Evolutionary conservation across 2,113 vertebrate genomes (phyloP).

Genomic region (Dicaeum eximium): DNA sequence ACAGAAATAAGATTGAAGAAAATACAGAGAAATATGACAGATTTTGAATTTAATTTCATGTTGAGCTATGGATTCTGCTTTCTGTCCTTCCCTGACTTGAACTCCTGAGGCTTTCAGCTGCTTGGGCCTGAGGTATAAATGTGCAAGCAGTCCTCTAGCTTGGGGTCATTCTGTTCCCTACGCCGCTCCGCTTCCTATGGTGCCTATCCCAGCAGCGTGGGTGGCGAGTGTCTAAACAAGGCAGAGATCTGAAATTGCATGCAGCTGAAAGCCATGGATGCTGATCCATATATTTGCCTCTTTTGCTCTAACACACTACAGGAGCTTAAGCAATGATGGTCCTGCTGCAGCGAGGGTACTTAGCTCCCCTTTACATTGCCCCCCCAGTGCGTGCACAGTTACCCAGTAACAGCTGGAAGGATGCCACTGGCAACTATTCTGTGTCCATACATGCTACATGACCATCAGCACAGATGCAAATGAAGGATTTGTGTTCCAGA

Average conservation of each 20-base stretch:
- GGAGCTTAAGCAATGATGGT: neutral
- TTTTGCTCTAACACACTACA: neutral
- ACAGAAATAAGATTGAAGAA: neutral
- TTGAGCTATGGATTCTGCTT: neutral
- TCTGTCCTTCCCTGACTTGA: neutral
- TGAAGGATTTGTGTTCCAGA: constrained; percentile 16
- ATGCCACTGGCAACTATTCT: neutral
- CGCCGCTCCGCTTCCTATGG: neutral
- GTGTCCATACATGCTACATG: neutral
- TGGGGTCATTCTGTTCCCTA: neutral
- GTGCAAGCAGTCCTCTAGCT: neutral
- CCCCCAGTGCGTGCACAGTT: no score
- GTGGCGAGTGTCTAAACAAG: neutral
- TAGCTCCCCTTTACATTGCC: neutral
- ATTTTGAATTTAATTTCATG: neutral
- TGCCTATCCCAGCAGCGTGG: accelerated
- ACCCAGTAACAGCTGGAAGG: neutral
- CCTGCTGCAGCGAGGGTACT: neutral
- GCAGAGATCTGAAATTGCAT: neutral
- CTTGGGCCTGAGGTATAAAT: neutral
- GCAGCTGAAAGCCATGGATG: neutral
- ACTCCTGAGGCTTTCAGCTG: neutral
- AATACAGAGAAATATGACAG: neutral
- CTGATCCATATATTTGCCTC: neutral
- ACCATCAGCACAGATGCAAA: neutral